These are phyloP conservation scores for Bostrychus sinensis DNA, from an alignment of 2,113 vertebrate species.

Conservation along the genomic window DNA sequence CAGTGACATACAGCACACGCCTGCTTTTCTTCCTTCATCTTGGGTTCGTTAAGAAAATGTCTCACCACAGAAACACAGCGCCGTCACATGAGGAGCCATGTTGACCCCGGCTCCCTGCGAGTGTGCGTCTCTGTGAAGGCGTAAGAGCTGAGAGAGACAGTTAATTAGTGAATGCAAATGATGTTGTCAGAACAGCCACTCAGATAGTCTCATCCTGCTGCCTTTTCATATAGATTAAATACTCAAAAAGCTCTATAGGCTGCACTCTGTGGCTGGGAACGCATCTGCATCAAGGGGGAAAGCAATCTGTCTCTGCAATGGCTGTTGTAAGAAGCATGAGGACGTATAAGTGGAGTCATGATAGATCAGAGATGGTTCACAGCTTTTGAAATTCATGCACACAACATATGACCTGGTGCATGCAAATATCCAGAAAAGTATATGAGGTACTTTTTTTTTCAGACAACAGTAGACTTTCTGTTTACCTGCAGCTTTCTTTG, in stretches of 20 bases:
- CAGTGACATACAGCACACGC: not conserved
- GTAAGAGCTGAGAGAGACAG: conserved; percentile 7
- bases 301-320: conserved; percentile 63
- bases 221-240: conserved; percentile 65
- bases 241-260: conserved; percentile 43
- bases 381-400: conserved; percentile 17
- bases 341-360: conserved; percentile 56
- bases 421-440: not conserved
- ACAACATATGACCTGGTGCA: not conserved
- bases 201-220: conserved; percentile 55
- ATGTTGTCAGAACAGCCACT: conserved; percentile 73
- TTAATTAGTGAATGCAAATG: conserved; percentile 83
- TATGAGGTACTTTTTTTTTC: too few relatives aligned
- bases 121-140: conserved; percentile 5
- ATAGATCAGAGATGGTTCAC: conserved; percentile 28
- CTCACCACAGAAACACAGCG: conserved; percentile 49
- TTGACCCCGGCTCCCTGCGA: conserved; percentile 33
- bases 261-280: conserved; percentile 47
- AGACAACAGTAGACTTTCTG: too few relatives aligned
- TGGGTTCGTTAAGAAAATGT: conserved; percentile 21
- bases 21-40: not conserved
- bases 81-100: conserved; percentile 52
- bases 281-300: conserved; percentile 56
- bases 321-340: conserved; percentile 53
- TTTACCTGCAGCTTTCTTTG: too few relatives aligned